phyloP scores from a whole-genome alignment of 2,113 vertebrate genomes.

The Strix aluco region DNA sequence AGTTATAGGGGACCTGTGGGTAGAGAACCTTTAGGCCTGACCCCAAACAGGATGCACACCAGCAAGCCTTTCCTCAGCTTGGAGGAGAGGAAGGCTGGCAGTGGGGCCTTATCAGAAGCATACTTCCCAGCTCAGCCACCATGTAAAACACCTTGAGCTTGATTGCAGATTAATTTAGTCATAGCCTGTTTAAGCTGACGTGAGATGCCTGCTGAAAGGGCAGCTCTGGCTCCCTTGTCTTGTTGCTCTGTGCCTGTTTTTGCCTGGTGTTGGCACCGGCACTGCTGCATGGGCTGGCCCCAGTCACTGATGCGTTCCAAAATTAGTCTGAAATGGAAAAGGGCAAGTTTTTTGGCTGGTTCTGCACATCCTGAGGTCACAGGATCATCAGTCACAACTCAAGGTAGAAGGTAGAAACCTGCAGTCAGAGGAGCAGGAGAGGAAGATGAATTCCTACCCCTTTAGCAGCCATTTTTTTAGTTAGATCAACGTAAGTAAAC shows the following conservation, averaged over 20 bases:
- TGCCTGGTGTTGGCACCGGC: not conserved
- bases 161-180: not conserved
- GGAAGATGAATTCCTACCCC: not conserved
- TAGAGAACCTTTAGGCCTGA: not conserved
- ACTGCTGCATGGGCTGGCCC: not conserved
- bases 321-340: not conserved
- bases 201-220: not conserved
- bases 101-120: not conserved
- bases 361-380: not conserved
- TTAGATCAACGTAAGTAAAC: fast-evolving
- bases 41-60: not conserved
- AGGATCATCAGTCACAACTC: not conserved
- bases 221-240: not conserved
- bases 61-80: not conserved
- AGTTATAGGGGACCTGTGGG: not conserved
- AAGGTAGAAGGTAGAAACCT: not conserved
- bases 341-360: not conserved
- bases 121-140: not conserved
- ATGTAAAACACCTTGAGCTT: not conserved
- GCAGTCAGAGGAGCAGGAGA: not conserved
- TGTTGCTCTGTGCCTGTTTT: not conserved
- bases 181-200: not conserved
- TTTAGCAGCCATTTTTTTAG: not conserved
- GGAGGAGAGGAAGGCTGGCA: not conserved
- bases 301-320: not conserved